Evolutionary conservation across 2,797 vertebrate species (phyloP).

Genomic region (Crenichthys baileyi): DNA sequence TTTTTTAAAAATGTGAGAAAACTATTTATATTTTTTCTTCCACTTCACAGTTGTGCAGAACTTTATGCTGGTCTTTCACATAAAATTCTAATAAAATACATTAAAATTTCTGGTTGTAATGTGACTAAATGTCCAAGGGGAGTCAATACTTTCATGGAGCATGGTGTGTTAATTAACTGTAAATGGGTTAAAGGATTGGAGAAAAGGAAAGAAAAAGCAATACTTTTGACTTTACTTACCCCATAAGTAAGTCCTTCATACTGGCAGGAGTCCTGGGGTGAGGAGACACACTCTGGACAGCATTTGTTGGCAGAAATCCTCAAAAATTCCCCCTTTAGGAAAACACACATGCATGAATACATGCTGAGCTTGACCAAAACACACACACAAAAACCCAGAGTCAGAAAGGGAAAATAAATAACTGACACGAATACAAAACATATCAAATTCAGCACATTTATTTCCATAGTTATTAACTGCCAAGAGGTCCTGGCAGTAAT

Average conservation of each 20-base stretch:
- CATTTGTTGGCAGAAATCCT: constrained; percentile 87
- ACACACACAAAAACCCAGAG: constrained; percentile 15
- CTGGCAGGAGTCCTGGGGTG: constrained; percentile 81
- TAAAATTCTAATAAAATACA: no score
- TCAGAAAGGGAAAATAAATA: not conserved
- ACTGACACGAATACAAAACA: constrained; percentile 6
- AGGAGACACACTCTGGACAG: constrained; percentile 87
- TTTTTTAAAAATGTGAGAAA: no score
- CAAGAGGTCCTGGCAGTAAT: not conserved
- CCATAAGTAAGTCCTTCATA: constrained; percentile 81
- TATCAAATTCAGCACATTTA: not conserved
- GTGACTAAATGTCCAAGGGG: no score
- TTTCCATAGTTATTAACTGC: constrained; percentile 31
- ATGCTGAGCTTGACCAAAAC: not conserved
- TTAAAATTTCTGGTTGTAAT: no score
- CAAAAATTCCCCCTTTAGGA: constrained; percentile 86
- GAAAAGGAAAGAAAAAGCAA: not conserved
- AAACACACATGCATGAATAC: constrained; percentile 21
- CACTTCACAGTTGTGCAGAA: no score
- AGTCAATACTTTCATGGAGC: no score
- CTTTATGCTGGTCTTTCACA: no score
- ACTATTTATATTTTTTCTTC: no score
- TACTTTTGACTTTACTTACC: constrained; percentile 79
- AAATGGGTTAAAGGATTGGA: not conserved
- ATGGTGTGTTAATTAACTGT: not conserved